A percentile compares a stretch with the other conserved stretches of the same genome.
phyloP scores from a whole-genome alignment of 1,140 invertebrate genomes.

The Lepeophtheirus salmonis region DNA sequence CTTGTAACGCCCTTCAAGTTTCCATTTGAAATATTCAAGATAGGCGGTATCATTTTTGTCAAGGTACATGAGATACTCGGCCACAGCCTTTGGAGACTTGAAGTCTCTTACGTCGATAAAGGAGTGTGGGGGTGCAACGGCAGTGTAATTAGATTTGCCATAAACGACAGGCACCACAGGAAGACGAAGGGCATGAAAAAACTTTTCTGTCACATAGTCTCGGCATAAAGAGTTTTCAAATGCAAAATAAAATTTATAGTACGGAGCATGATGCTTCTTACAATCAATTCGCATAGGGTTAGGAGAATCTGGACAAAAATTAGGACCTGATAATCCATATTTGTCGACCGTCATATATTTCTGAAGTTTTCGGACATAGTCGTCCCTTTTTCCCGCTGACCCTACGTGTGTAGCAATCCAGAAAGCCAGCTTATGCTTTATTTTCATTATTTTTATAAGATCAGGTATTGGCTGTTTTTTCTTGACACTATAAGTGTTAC shows the following conservation, averaged over 20 bases:
- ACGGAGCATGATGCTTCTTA: conserved; percentile 4
- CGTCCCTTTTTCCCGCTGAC: too few relatives aligned
- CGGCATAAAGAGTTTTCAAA: conserved; percentile 32
- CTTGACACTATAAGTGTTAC: too few relatives aligned
- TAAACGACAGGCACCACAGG: conserved; percentile 46
- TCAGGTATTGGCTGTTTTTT: too few relatives aligned
- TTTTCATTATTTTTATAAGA: too few relatives aligned
- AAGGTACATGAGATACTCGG: conserved; percentile 32
- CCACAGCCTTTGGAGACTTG: conserved; percentile 29
- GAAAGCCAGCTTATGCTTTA: too few relatives aligned
- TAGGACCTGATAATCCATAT: conserved; percentile 30
- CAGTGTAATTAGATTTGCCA: conserved; percentile 37
- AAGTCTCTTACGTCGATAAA: conserved; percentile 37
- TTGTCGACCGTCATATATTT: too few relatives aligned
- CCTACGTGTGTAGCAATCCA: too few relatives aligned
- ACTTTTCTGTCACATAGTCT: conserved; percentile 28
- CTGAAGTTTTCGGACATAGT: too few relatives aligned
- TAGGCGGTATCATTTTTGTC: conserved; percentile 25
- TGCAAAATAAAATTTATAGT: conserved; percentile 33
- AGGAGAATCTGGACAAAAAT: conserved; percentile 19
- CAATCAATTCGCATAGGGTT: conserved; percentile 7
- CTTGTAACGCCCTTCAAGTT: too few relatives aligned
- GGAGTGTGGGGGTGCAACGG: conserved; percentile 39
- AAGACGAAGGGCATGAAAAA: conserved; percentile 23
- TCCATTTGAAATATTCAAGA: conserved; percentile 25